Evolutionary conservation across 2,797 vertebrate genomes (phyloP).

Genomic region (Benthosema pterotum): DNA sequence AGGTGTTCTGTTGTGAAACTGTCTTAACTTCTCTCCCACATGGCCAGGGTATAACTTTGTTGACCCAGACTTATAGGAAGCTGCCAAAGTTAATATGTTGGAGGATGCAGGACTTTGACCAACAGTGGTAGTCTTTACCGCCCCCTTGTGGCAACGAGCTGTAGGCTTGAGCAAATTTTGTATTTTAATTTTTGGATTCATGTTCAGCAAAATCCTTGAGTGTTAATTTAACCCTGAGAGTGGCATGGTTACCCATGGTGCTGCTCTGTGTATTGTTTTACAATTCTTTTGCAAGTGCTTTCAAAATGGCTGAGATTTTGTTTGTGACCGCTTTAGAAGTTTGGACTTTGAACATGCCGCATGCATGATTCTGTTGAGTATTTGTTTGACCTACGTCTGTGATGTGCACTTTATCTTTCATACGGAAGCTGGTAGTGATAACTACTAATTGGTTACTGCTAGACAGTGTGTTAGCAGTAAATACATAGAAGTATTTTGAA

Average conservation of each 20-base stretch:
- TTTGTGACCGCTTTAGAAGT: neutral
- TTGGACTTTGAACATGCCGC: neutral
- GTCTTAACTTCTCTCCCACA: too few species aligned
- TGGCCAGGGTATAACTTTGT: neutral
- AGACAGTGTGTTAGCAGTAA: too few species aligned
- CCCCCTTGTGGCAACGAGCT: slow-evolving; percentile 41
- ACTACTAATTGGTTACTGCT: too few species aligned
- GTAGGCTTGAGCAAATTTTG: too few species aligned
- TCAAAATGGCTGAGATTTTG: too few species aligned
- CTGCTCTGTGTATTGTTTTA: too few species aligned
- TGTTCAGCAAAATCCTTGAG: neutral
- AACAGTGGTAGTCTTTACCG: slow-evolving; percentile 32
- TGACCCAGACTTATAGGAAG: slow-evolving; percentile 2
- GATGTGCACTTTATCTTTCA: neutral
- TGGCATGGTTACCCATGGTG: neutral
- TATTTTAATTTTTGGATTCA: neutral
- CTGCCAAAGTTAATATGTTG: slow-evolving; percentile 29
- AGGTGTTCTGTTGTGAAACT: too few species aligned
- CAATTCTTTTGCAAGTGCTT: too few species aligned
- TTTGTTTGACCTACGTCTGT: neutral
- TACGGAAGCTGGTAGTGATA: too few species aligned
- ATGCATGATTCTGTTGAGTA: neutral
- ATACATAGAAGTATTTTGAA: too few species aligned
- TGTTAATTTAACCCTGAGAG: too few species aligned
- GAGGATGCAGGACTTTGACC: neutral